A percentile compares a stretch with the other conserved stretches of the same genome.
These are phyloP conservation scores for Sinella curviseta DNA, from an alignment of 1,140 invertebrate species.

Conservation along the genomic window DNA sequence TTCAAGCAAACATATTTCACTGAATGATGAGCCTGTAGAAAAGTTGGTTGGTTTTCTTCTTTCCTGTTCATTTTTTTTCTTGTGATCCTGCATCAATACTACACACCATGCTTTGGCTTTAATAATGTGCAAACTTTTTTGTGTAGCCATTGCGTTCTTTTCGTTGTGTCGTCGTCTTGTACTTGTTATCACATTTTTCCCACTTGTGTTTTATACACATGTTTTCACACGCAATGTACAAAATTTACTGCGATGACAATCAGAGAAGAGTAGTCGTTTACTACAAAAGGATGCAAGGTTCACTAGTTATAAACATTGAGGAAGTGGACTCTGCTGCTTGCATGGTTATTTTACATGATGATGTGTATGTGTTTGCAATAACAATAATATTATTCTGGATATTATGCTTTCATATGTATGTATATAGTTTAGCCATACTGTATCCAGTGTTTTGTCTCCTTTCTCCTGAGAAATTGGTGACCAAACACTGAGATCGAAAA, in stretches of 20 bases:
- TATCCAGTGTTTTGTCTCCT: too few relatives aligned
- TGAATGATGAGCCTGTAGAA: too few relatives aligned
- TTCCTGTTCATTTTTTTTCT: too few relatives aligned
- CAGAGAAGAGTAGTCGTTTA: background rate
- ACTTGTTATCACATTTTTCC: background rate
- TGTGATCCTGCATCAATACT: too few relatives aligned
- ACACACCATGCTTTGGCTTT: too few relatives aligned
- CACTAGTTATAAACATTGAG: constrained; percentile 2
- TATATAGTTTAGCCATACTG: too few relatives aligned
- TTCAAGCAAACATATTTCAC: too few relatives aligned
- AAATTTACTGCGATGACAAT: constrained; percentile 8
- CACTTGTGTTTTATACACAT: background rate
- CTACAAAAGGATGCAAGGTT: background rate
- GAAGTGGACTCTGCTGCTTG: background rate
- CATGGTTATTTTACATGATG: background rate
- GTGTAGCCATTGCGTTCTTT: background rate
- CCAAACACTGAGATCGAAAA: too few relatives aligned
- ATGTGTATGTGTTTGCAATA: background rate
- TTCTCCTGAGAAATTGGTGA: too few relatives aligned
- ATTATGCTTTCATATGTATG: too few relatives aligned
- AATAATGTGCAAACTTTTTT: background rate
- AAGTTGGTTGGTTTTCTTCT: too few relatives aligned
- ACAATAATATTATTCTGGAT: background rate
- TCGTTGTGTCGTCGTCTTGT: background rate
- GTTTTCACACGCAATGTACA: background rate